Percentiles rank a stretch among this genome's conserved stretches.
These are phyloP conservation scores for Sebastes schlegelii DNA, from an alignment of 2,113 vertebrate species.

Conservation along the genomic window DNA sequence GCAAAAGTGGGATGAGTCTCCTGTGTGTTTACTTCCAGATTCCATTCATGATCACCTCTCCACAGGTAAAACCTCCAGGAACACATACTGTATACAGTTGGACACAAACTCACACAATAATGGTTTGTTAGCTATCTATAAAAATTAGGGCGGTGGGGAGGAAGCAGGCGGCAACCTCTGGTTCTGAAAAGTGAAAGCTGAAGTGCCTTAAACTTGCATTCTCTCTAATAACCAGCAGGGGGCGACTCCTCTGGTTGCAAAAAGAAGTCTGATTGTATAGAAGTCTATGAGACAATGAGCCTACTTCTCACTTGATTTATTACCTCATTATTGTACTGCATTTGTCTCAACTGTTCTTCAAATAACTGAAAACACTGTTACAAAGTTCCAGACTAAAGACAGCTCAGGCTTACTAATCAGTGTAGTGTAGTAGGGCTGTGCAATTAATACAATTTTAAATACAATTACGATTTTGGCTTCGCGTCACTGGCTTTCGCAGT, in stretches of 20 bases:
- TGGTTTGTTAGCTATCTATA: neutral
- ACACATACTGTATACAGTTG: neutral
- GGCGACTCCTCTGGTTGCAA: neutral
- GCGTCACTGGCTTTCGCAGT: too few species aligned
- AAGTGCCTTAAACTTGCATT: neutral
- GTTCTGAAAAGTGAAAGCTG: neutral
- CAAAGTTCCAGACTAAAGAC: too few species aligned
- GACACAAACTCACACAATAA: neutral
- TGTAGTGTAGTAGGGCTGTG: too few species aligned
- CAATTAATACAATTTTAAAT: too few species aligned
- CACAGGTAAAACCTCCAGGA: neutral
- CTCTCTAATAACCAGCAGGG: neutral
- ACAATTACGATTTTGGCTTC: too few species aligned
- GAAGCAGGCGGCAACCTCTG: neutral
- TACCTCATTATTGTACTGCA: neutral
- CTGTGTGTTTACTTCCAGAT: slow-evolving; percentile 18
- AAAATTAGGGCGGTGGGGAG: neutral
- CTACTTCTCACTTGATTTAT: neutral
- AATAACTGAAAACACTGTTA: too few species aligned
- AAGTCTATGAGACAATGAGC: neutral
- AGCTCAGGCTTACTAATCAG: too few species aligned
- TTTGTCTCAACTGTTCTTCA: too few species aligned
- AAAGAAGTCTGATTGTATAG: neutral
- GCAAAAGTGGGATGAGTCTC: slow-evolving; percentile 43
- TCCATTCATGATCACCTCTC: slow-evolving; percentile 16